Evolutionary conservation across 2,113 vertebrate species (phyloP), one percentile per base, ranked within the genome.

Genomic region (Sprattus sprattus): DNA sequence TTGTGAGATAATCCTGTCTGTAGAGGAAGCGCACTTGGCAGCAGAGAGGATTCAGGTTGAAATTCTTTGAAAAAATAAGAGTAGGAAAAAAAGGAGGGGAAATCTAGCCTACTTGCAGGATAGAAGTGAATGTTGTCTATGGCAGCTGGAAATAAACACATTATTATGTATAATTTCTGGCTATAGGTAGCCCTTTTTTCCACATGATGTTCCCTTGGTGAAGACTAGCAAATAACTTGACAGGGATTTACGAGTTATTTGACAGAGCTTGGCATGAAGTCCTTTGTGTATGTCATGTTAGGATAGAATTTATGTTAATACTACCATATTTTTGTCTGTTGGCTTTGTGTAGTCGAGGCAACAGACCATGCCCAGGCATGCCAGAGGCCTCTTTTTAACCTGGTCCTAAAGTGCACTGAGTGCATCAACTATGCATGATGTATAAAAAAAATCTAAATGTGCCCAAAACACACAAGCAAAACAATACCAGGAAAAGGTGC

Each of bases 1-100:
- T 95, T 95, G 92, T 93, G 94, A 96, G 95, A 96, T 97, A 96
- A 97, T 97, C 96, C 95, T 92, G 94, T 95, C 95, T 94, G 93
- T 93, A 94, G 87, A 89, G 91, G 90, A 91, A 92, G 89, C 85
- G 64, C 89, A 81, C 86, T 88, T 85, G 88, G 84, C 81, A 85
- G 28, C 46, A 81, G 28, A 47, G 18, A 78, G 71, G 71, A 78
- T 78, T 78, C 28, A 78, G 71, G 71, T 44, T 78, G 71, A 78
- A 32, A 32, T 78, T 28, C 71, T 44, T 78, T 45, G 81, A 44
- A 52, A 84, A 82, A 16, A 39, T 45, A 88, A 78, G 81, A 82
- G 83, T 82, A 45, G 44, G 83, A 87, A n/a, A 39, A 78, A 84
- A 44, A 49, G 44, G 32, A 78, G 32, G 28, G 71, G 32, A 78